Evolutionary conservation across 2,888 invertebrate species (phyloP), one percentile per base, ranked within the genome.

Genomic region (Dynastes grantii): DNA sequence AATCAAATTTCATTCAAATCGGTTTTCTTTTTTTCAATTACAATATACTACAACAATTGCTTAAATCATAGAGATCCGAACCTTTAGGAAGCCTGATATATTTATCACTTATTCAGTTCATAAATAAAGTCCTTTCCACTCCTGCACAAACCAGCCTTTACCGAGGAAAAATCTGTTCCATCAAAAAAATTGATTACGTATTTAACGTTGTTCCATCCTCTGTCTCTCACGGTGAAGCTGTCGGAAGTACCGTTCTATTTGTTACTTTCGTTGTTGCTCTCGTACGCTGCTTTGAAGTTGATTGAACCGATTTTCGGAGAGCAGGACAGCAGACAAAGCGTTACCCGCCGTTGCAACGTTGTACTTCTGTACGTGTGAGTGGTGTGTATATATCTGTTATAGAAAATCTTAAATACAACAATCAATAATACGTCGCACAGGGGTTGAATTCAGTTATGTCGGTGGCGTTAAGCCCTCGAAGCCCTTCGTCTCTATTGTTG

Each of bases 401-500:
- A 58, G 58, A 58, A 73, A 73, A 73, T 73, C 73, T 73, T 73
- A 73, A 73, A 76, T 55, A 65, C 51, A 76, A 67, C 76, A 76
- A 76, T 67, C 76, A 76, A 65, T 65, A 73, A 73, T 73, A 76
- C 55, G 67, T 67, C 65, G 65, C 37, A 37, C 32, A 49, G 76
- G 76, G 65, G 55, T 53, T 76, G 67, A 76, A 65, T 76, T 76
- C 76, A 58, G 55, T 40, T 58, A 22, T 58, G n/a, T 22, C 55
- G 65, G 64, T 70, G 11, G 53, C 78, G 67, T 61, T 65, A 78
- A 76, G 78, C 78, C 76, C 78, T 78, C 58, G 61, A 55, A 78
- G 78, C 78, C 76, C 76, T 76, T 78, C 76, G 76, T 76, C 78
- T 78, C 78, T 78, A 78, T 78, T 78, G 78, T 78, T 78, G 61